Evolutionary conservation across 2,797 vertebrate species (phyloP), one percentile per base, ranked within the genome.

Genomic region (Hylomyscus alleni): DNA sequence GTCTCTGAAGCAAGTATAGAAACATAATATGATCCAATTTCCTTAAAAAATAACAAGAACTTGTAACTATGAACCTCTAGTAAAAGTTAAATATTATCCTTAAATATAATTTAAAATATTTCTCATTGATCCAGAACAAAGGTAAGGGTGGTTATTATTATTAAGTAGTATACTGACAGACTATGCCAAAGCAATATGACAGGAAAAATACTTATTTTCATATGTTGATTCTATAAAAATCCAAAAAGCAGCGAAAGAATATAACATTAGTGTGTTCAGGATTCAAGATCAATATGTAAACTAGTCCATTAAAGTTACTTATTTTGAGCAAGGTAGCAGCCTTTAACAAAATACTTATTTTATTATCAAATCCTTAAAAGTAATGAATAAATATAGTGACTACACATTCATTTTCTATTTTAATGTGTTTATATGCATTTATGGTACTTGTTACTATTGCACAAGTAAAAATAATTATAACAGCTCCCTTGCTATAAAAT

Each of bases 41-140:
- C 60, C 26, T 60, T 62, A 58, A 83, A 94, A 80, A 56, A 56
- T 47, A 37, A 58, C 67, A 50, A 1, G 20, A 90, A 5, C 73
- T 84, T 60, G 4, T 80, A 60, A 93, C 19, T n/a, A 52, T 62
- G 17, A 89, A 31, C 72, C 22, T 73, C 69, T 20, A 84, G 29
- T 72, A 84, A 97, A 97, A 52, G 3, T 85, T 91, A 94, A 93
- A 60, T 56, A 56, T 69, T 56, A 93, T 31, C 76, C 29, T 94
- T 73, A 90, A 15, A 89, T 83, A 29, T 80, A 62, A 95, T 40
- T 86, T 44, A 89, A 40, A 95, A 92, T 26, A 52, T 89, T 76
- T 88, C 90, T 24, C 3, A 93, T 22, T 89, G 90, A 44, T 78
- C 77, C 26, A 75, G 50, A 76, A 80, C 78, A 44, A 95, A 77